Percentiles rank a stretch among this genome's conserved stretches.
These are phyloP conservation scores for Ricordea florida DNA, from an alignment of 92 coral and sea anemone genomes.

Conservation along the genomic window DNA sequence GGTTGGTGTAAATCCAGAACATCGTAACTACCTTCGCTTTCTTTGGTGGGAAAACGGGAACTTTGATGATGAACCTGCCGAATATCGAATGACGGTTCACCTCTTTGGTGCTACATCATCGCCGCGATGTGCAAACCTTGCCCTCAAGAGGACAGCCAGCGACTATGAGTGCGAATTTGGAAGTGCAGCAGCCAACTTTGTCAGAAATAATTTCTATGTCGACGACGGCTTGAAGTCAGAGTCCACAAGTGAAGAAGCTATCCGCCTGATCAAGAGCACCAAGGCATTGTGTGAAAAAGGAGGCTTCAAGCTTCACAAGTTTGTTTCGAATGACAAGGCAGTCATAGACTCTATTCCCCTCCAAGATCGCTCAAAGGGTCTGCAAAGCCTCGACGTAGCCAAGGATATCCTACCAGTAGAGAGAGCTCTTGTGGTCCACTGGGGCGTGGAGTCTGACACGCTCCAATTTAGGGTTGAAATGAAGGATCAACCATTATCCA, in stretches of 20 bases:
- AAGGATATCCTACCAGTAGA: neutral
- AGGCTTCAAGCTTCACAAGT: too few relatives aligned
- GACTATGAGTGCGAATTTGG: slow-evolving; percentile 9
- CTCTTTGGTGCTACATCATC: slow-evolving; percentile 31
- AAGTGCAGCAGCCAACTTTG: slow-evolving; percentile 5
- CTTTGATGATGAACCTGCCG: neutral
- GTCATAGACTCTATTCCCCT: slow-evolving; percentile 10
- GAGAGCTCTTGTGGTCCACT: neutral
- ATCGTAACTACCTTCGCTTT: slow-evolving; percentile 16
- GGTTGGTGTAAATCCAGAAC: neutral
- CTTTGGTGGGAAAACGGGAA: slow-evolving; percentile 43
- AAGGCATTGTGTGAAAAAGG: too few relatives aligned
- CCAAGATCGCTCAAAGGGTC: slow-evolving; percentile 16
- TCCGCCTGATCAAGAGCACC: too few relatives aligned
- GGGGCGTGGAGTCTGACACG: slow-evolving; percentile 16
- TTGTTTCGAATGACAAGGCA: slow-evolving; percentile 14
- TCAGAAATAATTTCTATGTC: neutral
- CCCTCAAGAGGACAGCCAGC: slow-evolving; percentile 17
- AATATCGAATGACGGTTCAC: slow-evolving; percentile 28
- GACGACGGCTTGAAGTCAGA: neutral
- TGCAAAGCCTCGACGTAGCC: neutral
- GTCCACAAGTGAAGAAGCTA: neutral
- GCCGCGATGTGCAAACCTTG: slow-evolving; percentile 26
- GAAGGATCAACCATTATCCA: slow-evolving; percentile 11
- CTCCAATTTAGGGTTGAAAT: neutral